Evolutionary conservation across 2,113 vertebrate species (phyloP).

Genomic region (Typhlomys cinereus): DNA sequence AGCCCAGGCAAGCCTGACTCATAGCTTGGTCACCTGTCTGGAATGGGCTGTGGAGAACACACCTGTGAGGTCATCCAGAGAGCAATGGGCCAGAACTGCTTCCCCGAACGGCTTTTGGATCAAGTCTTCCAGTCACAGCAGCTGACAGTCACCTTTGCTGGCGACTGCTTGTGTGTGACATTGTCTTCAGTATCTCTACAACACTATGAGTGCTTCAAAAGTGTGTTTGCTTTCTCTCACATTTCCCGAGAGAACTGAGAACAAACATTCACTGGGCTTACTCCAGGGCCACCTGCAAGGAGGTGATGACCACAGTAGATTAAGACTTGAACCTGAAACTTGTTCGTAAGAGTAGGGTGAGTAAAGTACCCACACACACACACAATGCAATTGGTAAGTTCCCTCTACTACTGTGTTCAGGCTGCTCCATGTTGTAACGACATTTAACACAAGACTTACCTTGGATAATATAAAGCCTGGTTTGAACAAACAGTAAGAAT

Average conservation of each 20-base stretch:
- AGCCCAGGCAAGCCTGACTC: conserved; percentile 59
- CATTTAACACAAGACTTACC: not conserved
- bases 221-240: not conserved
- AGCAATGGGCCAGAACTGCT: not conserved
- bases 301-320: not conserved
- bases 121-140: not conserved
- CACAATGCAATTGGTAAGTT: not conserved
- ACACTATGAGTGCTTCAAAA: not conserved
- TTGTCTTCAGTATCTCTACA: not conserved
- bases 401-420: not conserved
- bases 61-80: conserved; percentile 17
- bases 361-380: too few relatives aligned
- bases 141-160: not conserved
- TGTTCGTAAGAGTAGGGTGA: not conserved
- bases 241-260: not conserved
- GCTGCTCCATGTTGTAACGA: not conserved
- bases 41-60: not conserved
- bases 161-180: not conserved
- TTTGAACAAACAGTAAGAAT: not conserved
- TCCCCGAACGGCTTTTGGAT: not conserved
- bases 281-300: not conserved
- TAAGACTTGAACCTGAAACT: not conserved
- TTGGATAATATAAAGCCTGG: not conserved
- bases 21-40: conserved; percentile 63
- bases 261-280: not conserved